Evolutionary conservation across 2,888 invertebrate species (phyloP), one percentile per base, ranked within the genome.

Genomic region (Macrosiphum euphorbiae): DNA sequence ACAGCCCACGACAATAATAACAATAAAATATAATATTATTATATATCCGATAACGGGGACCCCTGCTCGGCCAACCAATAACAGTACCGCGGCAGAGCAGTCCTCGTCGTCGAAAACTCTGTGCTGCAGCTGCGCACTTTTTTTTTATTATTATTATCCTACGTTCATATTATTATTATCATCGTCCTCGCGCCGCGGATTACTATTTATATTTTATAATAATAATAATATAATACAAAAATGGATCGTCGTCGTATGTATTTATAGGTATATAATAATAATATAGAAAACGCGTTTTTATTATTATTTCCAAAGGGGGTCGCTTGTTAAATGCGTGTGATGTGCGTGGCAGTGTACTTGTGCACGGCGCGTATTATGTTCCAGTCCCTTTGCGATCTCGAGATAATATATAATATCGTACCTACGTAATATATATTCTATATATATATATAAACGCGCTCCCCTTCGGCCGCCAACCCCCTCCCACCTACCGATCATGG

Each of bases 371-470:
- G 89, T 61, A 89, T 61, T 89, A 58, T 90, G 67, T 90, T 61
- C 90, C 47, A 67, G 90, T 90, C 90, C 90, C 90, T 90, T 89
- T 8, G 44, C 89, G n/a, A 58, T 20, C 88, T 52, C 35, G 90
- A 44, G 47, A 67, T 78, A 47, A 10, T 47, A 78, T 78, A 78
- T 78, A 78, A 78, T 78, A 67, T 78, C 78, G 78, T 78, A 78
- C 35, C 78, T 78, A 20, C 78, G 35, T 35, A 67, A n/a, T 78
- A 20, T 24, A 58, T 58, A 58, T 58, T 24, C 7, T 26, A 26
- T 26, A 58, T 58, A 26, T 58, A 58, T 26, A 58, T 58, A 58
- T 8, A 58, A 20, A 35, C 7, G 35, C 35, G 78, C 78, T 78
- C 78, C 26, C 78, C 78, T 20, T 78, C 35, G 35, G 35, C 20